Base-by-base conservation (phyloP, 2,113 vertebrate genomes). In the Formicarius rufipectus region DNA sequence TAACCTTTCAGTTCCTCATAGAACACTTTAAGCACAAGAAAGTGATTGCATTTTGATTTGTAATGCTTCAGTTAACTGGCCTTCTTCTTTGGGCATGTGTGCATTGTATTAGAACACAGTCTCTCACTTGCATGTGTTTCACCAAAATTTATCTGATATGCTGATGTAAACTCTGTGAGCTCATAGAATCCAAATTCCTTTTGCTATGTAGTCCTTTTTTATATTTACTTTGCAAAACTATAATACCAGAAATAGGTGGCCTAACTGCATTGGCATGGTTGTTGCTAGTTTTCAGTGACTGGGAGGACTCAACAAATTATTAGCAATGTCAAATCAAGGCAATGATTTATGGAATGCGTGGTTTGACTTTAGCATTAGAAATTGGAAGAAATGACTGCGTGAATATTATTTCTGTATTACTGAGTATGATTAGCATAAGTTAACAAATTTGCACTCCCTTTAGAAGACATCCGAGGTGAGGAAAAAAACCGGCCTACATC, bases 11-110 rank as follows among this genome's bases (percentile, higher is more conserved):
- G 75, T 91, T 94, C 62, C 71, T 96, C 4, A 1, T 58, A 81
- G 76, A 77, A 74, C 33, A 59, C 71, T 96, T 86, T n/a, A 72
- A 72, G 80, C 67, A 49, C 30, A 52, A 75, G 56, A 33, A 89
- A 94, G 83, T 67, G 90, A 92, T 93, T 95, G 75, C 50, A 15
- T 91, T 96, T 96, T 93, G 73, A 90, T 97, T 83, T 87, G 90
- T 64, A 90, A 92, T 77, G 84, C 92, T 93, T 89, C 50, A 35
- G 74, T 77, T 85, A 84, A 13, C 77, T 25, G 87, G 40, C 53
- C 50, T 25, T 84, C 66, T 47, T 89, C 52, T 82, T 62, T 49
- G 16, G 44, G 35, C 50, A 0, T 37, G 31, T 50, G 72, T 80
- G 37, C 21, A 6, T 66, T 93, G 50, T 42, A 7, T 74, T 73